Evolutionary conservation across 2,888 invertebrate species (phyloP).

Genomic region (Pachycephus smyrnensis): DNA sequence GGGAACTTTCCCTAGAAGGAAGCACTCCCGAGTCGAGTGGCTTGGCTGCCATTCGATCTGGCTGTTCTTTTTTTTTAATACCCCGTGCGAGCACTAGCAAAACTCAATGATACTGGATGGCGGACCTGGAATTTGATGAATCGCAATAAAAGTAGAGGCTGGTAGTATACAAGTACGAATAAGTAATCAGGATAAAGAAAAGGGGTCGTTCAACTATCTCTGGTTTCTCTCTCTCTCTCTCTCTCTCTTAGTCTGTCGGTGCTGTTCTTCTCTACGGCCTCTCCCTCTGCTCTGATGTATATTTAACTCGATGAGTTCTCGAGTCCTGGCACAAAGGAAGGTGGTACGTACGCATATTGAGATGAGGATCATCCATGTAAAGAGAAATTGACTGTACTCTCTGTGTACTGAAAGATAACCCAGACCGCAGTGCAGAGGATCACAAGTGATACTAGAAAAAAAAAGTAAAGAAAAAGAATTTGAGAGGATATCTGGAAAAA

Average conservation of each 20-base stretch:
- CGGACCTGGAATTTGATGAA: background rate
- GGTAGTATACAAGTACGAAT: background rate
- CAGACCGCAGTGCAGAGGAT: background rate
- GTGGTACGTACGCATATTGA: background rate
- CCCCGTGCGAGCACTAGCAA: background rate
- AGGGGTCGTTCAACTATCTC: background rate
- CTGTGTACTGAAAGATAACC: background rate
- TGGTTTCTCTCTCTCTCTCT: background rate
- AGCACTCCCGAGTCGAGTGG: background rate
- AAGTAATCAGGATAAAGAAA: background rate
- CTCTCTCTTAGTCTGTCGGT: background rate
- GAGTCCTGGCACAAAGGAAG: constrained; percentile 8
- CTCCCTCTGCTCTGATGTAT: constrained; percentile 1
- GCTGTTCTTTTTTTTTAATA: background rate
- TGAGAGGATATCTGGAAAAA: background rate
- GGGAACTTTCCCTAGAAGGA: background rate
- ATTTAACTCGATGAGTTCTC: constrained; percentile 3
- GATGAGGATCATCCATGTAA: background rate
- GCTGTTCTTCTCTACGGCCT: too few species aligned
- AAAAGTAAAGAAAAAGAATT: background rate
- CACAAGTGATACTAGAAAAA: background rate
- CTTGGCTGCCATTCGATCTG: background rate
- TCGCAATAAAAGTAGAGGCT: background rate
- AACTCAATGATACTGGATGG: background rate
- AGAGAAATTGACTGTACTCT: background rate